Evolutionary conservation across 2,797 vertebrate species (phyloP).

Genomic region (Epinephelus awoara): DNA sequence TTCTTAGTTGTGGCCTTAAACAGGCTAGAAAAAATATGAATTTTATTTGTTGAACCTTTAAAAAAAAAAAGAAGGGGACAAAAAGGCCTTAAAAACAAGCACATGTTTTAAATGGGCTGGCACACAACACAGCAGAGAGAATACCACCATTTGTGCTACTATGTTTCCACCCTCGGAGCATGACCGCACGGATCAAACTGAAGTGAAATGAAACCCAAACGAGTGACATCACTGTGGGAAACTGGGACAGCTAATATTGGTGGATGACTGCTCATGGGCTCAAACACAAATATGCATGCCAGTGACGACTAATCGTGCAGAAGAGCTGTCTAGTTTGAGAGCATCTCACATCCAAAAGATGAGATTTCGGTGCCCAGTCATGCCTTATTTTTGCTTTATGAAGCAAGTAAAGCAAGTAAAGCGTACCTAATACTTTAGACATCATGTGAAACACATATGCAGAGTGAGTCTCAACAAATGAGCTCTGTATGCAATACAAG

Average conservation of each 20-base stretch:
- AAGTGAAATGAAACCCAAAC: slow-evolving; percentile 54
- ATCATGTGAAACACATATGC: slow-evolving; percentile 32
- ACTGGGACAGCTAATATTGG: slow-evolving; percentile 51
- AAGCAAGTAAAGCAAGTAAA: slow-evolving; percentile 15
- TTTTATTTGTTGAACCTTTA: neutral
- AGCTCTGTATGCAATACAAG: slow-evolving; percentile 29
- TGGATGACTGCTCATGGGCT: slow-evolving; percentile 33
- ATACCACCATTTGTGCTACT: slow-evolving; percentile 24
- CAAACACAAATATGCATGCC: slow-evolving; percentile 38
- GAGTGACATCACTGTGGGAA: slow-evolving; percentile 63
- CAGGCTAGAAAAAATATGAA: neutral
- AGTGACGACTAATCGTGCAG: neutral
- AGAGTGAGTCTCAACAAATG: slow-evolving; percentile 36
- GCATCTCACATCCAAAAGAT: neutral
- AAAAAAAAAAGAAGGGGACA: neutral
- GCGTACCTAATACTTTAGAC: slow-evolving; percentile 14
- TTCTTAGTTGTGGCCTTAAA: neutral
- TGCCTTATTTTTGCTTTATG: slow-evolving; percentile 18
- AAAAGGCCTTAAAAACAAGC: rapidly evolving
- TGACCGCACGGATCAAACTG: slow-evolving; percentile 42
- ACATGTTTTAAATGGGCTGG: neutral
- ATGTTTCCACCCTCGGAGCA: slow-evolving; percentile 17
- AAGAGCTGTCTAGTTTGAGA: neutral
- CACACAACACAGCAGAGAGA: neutral
- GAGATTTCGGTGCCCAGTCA: neutral